Evolutionary conservation across 2,797 vertebrate species (phyloP).

Genomic region (Siniperca scherzeri): DNA sequence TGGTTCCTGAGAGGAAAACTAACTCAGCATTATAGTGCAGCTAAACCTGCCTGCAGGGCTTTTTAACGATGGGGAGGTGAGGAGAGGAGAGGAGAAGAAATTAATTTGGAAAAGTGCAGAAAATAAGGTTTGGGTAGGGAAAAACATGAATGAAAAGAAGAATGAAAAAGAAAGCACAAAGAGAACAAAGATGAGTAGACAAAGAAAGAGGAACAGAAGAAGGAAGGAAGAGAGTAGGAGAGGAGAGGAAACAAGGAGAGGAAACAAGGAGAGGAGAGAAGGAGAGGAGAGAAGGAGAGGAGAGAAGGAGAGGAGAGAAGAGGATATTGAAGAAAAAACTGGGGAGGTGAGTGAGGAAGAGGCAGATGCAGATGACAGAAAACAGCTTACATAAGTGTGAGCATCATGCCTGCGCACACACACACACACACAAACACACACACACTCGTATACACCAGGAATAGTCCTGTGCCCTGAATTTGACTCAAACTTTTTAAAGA

Average conservation of each 20-base stretch:
- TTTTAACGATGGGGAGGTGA: constrained; percentile 20
- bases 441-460: constrained; percentile 36
- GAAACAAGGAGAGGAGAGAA: neutral
- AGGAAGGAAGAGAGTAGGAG: neutral
- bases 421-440: constrained; percentile 21
- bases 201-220: neutral
- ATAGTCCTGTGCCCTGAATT: constrained; percentile 53
- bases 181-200: neutral
- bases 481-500: constrained; percentile 51
- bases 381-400: constrained; percentile 63
- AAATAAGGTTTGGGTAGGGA: neutral
- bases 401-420: constrained; percentile 29
- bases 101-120: neutral
- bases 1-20: constrained; percentile 47
- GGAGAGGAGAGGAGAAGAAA: neutral
- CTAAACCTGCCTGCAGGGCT: constrained; percentile 39
- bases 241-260: neutral
- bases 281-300: neutral
- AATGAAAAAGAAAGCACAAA: neutral
- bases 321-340: neutral
- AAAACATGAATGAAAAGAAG: constrained; percentile 21
- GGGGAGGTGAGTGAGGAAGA: neutral
- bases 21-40: constrained; percentile 44
- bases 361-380: constrained; percentile 47
- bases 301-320: neutral